Conservation (phyloP, 2,888 invertebrate genomes). For the Crepidodera aurea region DNA sequence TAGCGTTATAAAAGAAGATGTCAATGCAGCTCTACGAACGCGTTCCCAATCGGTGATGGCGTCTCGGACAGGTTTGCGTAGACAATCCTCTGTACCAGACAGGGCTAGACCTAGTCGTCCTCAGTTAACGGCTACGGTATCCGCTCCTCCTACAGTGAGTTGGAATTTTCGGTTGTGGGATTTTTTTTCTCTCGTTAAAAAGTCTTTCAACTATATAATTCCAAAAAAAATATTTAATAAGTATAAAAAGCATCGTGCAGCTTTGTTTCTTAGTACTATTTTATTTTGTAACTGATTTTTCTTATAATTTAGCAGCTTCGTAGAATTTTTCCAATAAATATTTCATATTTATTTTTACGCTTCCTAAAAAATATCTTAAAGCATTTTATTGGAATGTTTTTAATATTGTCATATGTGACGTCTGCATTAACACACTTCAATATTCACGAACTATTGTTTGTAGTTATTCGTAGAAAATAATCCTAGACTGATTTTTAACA, state of each 20-base stretch:
- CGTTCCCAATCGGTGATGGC: slow-evolving; percentile 39
- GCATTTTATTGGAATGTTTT: too few species aligned
- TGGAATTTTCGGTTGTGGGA: slow-evolving; percentile 44
- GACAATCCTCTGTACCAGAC: slow-evolving; percentile 59
- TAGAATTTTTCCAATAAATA: background rate
- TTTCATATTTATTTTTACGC: too few species aligned
- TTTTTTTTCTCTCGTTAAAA: background rate
- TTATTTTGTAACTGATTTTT: background rate
- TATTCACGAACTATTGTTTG: too few species aligned
- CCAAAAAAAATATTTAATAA: background rate
- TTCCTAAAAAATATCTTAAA: too few species aligned
- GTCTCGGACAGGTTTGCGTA: slow-evolving; percentile 39
- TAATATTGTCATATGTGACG: too few species aligned
- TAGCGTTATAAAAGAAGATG: slow-evolving; percentile 79
- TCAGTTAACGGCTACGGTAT: slow-evolving; percentile 62
- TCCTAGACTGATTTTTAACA: too few species aligned
- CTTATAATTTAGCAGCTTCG: background rate
- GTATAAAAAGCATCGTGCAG: background rate
- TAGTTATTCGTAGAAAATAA: too few species aligned
- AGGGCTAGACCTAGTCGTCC: slow-evolving; percentile 62
- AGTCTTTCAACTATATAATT: background rate
- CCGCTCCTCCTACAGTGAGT: slow-evolving; percentile 61
- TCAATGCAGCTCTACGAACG: slow-evolving; percentile 64
- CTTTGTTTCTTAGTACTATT: background rate
- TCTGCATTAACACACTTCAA: background rate